A percentile compares a stretch with the other conserved stretches of the same genome.
phyloP scores from a whole-genome alignment of 2,888 invertebrate species.

The Cephus spinipes region DNA sequence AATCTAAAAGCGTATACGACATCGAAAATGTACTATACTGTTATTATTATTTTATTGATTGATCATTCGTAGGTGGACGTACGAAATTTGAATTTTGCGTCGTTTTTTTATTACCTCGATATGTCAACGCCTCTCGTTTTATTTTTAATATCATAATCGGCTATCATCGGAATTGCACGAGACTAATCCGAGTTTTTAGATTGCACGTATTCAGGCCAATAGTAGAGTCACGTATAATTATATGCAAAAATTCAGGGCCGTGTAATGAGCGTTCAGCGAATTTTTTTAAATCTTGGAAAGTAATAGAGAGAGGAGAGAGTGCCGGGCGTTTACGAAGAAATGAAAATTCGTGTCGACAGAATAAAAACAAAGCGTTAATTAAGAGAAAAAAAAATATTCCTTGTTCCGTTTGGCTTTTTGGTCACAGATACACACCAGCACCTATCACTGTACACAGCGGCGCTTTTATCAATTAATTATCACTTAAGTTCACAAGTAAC shows the following conservation, averaged over 20 bases:
- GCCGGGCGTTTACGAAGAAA: too few species aligned
- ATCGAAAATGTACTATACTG: neutral
- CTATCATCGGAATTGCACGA: too few species aligned
- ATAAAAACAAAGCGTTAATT: slow-evolving; percentile 19
- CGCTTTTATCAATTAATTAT: slow-evolving; percentile 50
- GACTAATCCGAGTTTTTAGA: slow-evolving; percentile 32
- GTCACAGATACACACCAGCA: slow-evolving; percentile 63
- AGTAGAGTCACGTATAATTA: slow-evolving; percentile 25
- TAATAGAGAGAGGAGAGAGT: neutral
- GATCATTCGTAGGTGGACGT: slow-evolving; percentile 18
- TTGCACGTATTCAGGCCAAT: slow-evolving; percentile 38
- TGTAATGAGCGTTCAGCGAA: slow-evolving; percentile 20
- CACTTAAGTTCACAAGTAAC: neutral
- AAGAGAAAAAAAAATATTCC: slow-evolving; percentile 28
- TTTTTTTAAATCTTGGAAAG: slow-evolving; percentile 14
- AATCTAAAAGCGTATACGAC: slow-evolving; percentile 24
- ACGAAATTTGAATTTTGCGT: slow-evolving; percentile 20
- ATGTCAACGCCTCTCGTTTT: neutral
- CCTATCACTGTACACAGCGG: slow-evolving; percentile 59
- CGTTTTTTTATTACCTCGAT: slow-evolving; percentile 1
- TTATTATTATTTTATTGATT: slow-evolving; percentile 23
- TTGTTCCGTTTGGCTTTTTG: slow-evolving; percentile 64
- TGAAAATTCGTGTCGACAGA: slow-evolving; percentile 28
- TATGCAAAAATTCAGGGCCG: slow-evolving; percentile 38
- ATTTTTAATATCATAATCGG: neutral